These are phyloP conservation scores for Sturnira hondurensis DNA, from an alignment of 2,113 vertebrate genomes.

Conservation along the genomic window DNA sequence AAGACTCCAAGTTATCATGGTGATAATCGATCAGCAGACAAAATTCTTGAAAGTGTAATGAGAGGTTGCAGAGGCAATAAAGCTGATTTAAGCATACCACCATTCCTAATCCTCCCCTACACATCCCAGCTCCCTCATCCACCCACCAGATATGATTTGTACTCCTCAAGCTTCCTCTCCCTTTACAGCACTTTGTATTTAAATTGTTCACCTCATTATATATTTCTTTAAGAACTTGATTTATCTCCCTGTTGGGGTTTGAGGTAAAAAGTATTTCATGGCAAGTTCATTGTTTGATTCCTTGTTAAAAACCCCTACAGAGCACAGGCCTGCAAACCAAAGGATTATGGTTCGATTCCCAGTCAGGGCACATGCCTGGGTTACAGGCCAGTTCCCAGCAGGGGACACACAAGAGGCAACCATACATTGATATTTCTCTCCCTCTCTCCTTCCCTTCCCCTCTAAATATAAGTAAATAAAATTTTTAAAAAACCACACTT, in stretches of 20 bases:
- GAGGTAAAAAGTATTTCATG: neutral
- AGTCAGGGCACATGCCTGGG: too few species aligned
- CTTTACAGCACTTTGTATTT: neutral
- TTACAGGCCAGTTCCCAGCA: too few species aligned
- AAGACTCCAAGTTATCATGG: neutral
- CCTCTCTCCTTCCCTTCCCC: too few species aligned
- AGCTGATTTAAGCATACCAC: neutral
- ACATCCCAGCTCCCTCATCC: neutral
- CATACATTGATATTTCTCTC: too few species aligned
- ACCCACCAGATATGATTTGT: neutral
- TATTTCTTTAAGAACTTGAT: neutral
- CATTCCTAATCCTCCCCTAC: neutral
- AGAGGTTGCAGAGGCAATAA: neutral
- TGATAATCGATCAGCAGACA: neutral
- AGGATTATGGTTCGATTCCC: too few species aligned
- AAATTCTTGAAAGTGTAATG: neutral
- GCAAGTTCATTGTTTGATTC: neutral
- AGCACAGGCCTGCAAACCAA: too few species aligned
- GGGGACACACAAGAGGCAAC: too few species aligned
- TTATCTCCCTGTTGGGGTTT: neutral
- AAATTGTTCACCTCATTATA: neutral
- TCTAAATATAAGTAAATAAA: too few species aligned
- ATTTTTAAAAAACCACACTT: too few species aligned
- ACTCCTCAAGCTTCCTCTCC: neutral
- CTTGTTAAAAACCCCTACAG: neutral